A percentile compares a stretch with the other conserved stretches of the same genome.
Conservation (phyloP, 2,888 invertebrate genomes). For the Stenoptilia bipunctidactyla region DNA sequence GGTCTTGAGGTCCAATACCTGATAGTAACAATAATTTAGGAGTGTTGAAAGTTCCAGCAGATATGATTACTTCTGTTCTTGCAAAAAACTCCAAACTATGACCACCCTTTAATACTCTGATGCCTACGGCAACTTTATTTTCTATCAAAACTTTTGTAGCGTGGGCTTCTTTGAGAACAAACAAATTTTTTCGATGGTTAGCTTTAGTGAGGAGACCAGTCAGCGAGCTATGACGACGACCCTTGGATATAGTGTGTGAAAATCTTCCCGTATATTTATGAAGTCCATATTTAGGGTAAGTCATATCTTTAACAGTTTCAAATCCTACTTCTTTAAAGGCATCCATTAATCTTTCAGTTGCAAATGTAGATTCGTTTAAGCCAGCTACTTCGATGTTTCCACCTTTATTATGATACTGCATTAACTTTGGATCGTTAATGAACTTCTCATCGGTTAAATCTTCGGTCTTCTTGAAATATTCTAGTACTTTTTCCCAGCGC, state of each 20-base stretch:
- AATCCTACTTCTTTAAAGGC: slow-evolving; percentile 42
- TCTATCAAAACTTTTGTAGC: slow-evolving; percentile 36
- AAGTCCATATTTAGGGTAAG: slow-evolving; percentile 35
- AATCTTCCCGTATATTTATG: slow-evolving; percentile 43
- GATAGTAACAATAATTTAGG: slow-evolving; percentile 45
- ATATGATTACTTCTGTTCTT: slow-evolving; percentile 38
- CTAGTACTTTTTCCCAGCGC: slow-evolving; percentile 1
- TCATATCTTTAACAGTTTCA: slow-evolving; percentile 44
- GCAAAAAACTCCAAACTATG: slow-evolving; percentile 28
- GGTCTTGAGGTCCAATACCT: slow-evolving; percentile 40
- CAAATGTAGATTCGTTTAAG: slow-evolving; percentile 18
- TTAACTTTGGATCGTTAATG: slow-evolving; percentile 28
- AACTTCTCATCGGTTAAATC: slow-evolving; percentile 33
- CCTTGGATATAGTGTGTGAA: slow-evolving; percentile 41
- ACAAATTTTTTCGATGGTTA: slow-evolving; percentile 24
- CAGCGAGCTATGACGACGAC: slow-evolving; percentile 35
- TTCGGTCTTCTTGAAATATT: background rate
- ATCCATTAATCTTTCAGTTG: slow-evolving; percentile 28
- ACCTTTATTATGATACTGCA: slow-evolving; percentile 30
- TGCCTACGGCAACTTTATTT: slow-evolving; percentile 31
- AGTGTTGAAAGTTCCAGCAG: slow-evolving; percentile 50
- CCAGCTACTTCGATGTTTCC: slow-evolving; percentile 50
- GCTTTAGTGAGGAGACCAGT: slow-evolving; percentile 36
- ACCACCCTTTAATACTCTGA: slow-evolving; percentile 23
- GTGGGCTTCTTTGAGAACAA: slow-evolving; percentile 31